Percentiles rank a stretch among this genome's conserved stretches.
These are phyloP conservation scores for Stigmatopora nigra DNA, from an alignment of 2,113 vertebrate genomes.

Conservation along the genomic window DNA sequence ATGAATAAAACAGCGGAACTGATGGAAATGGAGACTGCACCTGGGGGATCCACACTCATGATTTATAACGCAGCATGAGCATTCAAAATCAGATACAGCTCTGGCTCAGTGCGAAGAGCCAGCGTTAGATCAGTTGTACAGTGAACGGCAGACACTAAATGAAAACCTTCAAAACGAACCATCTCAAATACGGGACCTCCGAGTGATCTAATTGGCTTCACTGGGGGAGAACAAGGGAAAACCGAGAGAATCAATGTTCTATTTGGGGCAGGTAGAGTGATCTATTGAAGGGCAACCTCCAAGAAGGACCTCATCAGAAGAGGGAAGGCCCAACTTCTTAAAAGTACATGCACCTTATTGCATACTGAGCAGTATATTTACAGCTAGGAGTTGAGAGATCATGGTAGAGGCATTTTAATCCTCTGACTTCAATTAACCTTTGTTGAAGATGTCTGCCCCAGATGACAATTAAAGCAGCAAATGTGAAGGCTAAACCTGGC, in stretches of 20 bases:
- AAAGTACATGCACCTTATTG: constrained; percentile 14
- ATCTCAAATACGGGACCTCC: constrained; percentile 22
- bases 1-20: constrained; percentile 65
- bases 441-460: constrained; percentile 35
- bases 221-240: constrained; percentile 33
- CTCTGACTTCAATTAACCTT: constrained; percentile 63
- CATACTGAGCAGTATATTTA: constrained; percentile 43
- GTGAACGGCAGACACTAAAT: constrained; percentile 2
- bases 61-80: constrained; percentile 53
- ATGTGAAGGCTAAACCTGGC: constrained; percentile 31
- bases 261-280: constrained; percentile 55
- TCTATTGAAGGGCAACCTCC: constrained; percentile 51
- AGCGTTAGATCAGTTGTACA: constrained; percentile 32
- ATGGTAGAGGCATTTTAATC: constrained; percentile 45
- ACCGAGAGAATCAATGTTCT: constrained; percentile 58
- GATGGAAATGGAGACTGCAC: constrained; percentile 48
- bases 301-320: constrained; percentile 47
- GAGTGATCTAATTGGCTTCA: constrained; percentile 56
- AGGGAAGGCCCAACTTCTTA: constrained; percentile 24
- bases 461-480: constrained; percentile 43
- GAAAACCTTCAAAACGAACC: constrained; percentile 10
- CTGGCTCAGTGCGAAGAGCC: constrained; percentile 35
- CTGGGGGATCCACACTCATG: constrained; percentile 48
- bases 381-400: constrained; percentile 32
- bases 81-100: constrained; percentile 46